A percentile compares a stretch with the other conserved stretches of the same genome.
Conservation (phyloP, 2,797 vertebrate species). For the Dicrostonyx torquatus region DNA sequence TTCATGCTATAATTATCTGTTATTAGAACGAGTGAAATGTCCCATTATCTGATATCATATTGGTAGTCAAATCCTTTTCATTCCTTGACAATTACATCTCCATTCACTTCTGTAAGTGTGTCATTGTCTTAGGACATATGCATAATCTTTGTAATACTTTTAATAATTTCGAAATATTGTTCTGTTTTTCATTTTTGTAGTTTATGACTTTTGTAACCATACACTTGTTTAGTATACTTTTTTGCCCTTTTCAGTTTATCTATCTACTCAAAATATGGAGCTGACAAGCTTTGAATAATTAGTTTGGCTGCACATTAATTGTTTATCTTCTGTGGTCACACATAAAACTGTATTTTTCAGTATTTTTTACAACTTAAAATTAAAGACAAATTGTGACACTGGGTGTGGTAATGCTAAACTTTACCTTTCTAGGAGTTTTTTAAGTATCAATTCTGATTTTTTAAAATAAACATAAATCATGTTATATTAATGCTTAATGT, state of each 20-base stretch:
- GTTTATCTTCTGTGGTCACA: neutral
- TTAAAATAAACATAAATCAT: constrained; percentile 53
- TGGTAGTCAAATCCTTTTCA: neutral
- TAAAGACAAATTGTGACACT: constrained; percentile 6
- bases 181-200: neutral
- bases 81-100: neutral
- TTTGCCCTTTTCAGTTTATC: neutral
- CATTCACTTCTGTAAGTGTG: neutral
- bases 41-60: neutral
- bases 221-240: neutral
- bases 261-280: neutral
- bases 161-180: neutral
- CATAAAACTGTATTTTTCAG: neutral
- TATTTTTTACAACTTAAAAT: constrained; percentile 28
- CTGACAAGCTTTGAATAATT: neutral
- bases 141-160: neutral
- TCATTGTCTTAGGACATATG: neutral
- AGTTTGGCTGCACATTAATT: neutral
- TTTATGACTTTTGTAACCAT: neutral
- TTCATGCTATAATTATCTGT: neutral
- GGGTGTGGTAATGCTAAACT: constrained; percentile 31
- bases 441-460: constrained; percentile 42
- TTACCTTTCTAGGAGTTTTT: constrained; percentile 52
- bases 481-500: constrained; percentile 46
- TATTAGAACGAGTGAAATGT: neutral